Evolutionary conservation across 2,113 vertebrate species (phyloP).

Genomic region (Lampris megalopsis): DNA sequence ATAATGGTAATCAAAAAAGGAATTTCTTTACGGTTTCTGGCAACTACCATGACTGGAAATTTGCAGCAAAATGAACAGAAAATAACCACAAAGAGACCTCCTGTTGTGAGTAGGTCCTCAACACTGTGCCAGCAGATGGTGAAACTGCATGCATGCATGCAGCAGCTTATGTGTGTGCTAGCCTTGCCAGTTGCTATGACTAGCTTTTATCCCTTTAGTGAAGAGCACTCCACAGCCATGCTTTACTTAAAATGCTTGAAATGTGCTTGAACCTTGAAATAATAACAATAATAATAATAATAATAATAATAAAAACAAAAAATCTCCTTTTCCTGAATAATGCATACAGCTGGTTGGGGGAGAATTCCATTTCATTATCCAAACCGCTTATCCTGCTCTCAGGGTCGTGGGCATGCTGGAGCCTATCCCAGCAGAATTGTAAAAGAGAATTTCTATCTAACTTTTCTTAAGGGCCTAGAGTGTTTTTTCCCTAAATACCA

Average conservation of each 20-base stretch:
- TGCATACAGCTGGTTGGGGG: background rate
- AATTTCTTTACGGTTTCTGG: too few species aligned
- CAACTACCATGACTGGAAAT: too few species aligned
- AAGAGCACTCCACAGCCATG: conserved; percentile 24
- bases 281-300: background rate
- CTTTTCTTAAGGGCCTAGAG: background rate
- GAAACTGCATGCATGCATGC: conserved; percentile 41
- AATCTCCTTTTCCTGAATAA: background rate
- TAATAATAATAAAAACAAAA: background rate
- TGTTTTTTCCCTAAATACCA: background rate
- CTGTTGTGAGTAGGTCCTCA: conserved; percentile 19
- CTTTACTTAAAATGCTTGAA: conserved; percentile 38
- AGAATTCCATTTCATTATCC: background rate
- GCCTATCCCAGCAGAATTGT: too few species aligned
- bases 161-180: conserved; percentile 38
- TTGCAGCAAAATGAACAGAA: background rate
- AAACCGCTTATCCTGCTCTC: too few species aligned
- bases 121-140: conserved; percentile 59
- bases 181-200: conserved; percentile 32
- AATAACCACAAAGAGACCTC: conserved; percentile 4
- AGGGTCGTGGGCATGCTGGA: too few species aligned
- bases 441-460: background rate
- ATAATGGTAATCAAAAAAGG: too few species aligned
- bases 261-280: conserved; percentile 11
- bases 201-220: conserved; percentile 46